Evolutionary conservation across 2,113 vertebrate genomes (phyloP).

Genomic region (Vireo altiloquus): DNA sequence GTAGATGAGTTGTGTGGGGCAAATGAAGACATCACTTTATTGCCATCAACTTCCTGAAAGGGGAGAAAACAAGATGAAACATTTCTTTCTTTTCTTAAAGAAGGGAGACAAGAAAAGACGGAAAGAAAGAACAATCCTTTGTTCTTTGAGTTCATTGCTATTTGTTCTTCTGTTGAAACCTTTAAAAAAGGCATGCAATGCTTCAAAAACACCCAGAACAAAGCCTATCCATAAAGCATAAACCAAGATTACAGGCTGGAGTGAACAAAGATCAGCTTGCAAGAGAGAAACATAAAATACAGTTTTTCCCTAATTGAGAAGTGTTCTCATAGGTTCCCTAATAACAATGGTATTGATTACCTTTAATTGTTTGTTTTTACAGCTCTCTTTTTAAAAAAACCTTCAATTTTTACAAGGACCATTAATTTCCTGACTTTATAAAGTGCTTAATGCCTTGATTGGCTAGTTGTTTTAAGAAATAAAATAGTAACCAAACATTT

Average conservation of each 20-base stretch:
- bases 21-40: constrained; percentile 94
- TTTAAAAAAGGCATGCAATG: constrained; percentile 35
- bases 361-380: constrained; percentile 53
- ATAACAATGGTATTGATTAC: constrained; percentile 47
- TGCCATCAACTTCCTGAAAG: constrained; percentile 90
- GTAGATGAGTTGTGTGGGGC: constrained; percentile 95
- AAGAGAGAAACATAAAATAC: constrained; percentile 41
- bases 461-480: constrained; percentile 6
- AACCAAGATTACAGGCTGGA: constrained; percentile 47
- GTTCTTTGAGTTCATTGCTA: constrained; percentile 25
- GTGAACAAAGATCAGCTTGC: constrained; percentile 48
- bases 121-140: neutral
- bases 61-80: constrained; percentile 28
- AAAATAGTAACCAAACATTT: constrained; percentile 14
- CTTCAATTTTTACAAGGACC: constrained; percentile 25
- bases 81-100: neutral
- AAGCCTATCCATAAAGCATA: constrained; percentile 54
- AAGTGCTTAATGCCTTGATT: constrained; percentile 3
- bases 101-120: neutral
- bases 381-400: neutral
- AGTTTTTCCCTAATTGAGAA: constrained; percentile 34
- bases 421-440: constrained; percentile 43
- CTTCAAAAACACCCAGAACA: constrained; percentile 56
- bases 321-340: constrained; percentile 37
- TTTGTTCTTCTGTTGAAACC: constrained; percentile 42